These are phyloP conservation scores for Sinhomidia bicolor DNA, from an alignment of 2,888 invertebrate species.

Conservation along the genomic window DNA sequence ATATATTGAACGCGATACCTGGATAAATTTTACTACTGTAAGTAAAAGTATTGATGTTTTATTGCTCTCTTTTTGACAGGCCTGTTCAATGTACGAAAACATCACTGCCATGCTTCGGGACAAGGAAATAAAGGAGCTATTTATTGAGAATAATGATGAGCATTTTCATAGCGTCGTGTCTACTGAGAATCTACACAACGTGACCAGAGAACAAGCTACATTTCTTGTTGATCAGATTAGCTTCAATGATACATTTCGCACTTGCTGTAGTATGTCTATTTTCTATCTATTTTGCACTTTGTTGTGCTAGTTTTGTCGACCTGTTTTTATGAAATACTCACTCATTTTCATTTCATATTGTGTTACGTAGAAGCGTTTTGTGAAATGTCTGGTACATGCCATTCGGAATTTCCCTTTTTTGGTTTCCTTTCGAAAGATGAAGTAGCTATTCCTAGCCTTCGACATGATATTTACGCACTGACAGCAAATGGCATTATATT, in stretches of 20 bases:
- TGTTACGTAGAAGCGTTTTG: conserved; percentile 54
- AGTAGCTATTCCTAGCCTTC: conserved; percentile 43
- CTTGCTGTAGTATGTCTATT: conserved; percentile 68
- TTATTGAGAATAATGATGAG: no score
- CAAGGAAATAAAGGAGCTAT: not conserved
- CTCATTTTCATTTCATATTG: not conserved
- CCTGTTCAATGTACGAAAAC: conserved; percentile 43
- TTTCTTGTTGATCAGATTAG: not conserved
- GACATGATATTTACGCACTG: conserved; percentile 54
- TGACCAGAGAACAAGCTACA: no score
- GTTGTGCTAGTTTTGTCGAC: not conserved
- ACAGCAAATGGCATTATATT: conserved; percentile 59
- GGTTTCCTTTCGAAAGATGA: not conserved
- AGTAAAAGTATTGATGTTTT: not conserved
- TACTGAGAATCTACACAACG: no score
- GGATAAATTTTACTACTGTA: not conserved
- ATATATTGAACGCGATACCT: no score
- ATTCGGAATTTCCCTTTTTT: conserved; percentile 6
- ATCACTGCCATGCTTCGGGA: not conserved
- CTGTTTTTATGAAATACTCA: not conserved
- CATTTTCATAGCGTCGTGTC: no score
- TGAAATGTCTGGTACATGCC: conserved; percentile 56
- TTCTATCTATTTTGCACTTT: not conserved
- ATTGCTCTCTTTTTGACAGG: conserved; percentile 16
- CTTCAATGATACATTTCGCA: conserved; percentile 50